phyloP scores from a whole-genome alignment of 2,797 vertebrate species.

The Salarias fasciatus region DNA sequence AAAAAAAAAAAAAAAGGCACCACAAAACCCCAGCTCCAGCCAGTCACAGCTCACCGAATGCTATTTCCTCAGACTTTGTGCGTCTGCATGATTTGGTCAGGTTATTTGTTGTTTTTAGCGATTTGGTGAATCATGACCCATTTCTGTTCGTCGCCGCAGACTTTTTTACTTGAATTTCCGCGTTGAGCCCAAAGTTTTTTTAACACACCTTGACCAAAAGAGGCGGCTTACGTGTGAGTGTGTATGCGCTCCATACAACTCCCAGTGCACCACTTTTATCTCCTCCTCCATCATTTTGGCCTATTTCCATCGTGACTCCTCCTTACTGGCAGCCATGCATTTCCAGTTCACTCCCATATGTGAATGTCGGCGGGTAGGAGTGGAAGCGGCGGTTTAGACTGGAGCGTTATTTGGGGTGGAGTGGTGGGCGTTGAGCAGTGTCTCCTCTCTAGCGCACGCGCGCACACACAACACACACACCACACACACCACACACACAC shows the following conservation, averaged over 20 bases:
- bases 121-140: slow-evolving; percentile 51
- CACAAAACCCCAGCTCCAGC: slow-evolving; percentile 73
- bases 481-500: no score
- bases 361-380: slow-evolving; percentile 74
- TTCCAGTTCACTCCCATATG: slow-evolving; percentile 78
- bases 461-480: no score
- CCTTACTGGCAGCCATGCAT: slow-evolving; percentile 71
- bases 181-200: slow-evolving; percentile 32
- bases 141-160: slow-evolving; percentile 2
- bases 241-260: slow-evolving; percentile 38
- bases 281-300: slow-evolving; percentile 76
- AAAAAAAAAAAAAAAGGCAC: slow-evolving; percentile 67
- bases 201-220: slow-evolving; percentile 46
- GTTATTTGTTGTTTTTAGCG: slow-evolving; percentile 36
- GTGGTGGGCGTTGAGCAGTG: slow-evolving; percentile 65
- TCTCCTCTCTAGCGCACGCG: slow-evolving; percentile 29
- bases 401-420: slow-evolving; percentile 72
- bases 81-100: slow-evolving; percentile 58
- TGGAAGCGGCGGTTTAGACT: slow-evolving; percentile 68
- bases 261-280: slow-evolving; percentile 48
- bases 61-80: slow-evolving; percentile 73
- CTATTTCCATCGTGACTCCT: slow-evolving; percentile 77
- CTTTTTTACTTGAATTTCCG: slow-evolving; percentile 45
- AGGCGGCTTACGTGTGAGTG: slow-evolving; percentile 30
- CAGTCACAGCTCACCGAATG: slow-evolving; percentile 72